Conservation (phyloP, 2,113 vertebrate genomes). For the Salvelinus fontinalis region DNA sequence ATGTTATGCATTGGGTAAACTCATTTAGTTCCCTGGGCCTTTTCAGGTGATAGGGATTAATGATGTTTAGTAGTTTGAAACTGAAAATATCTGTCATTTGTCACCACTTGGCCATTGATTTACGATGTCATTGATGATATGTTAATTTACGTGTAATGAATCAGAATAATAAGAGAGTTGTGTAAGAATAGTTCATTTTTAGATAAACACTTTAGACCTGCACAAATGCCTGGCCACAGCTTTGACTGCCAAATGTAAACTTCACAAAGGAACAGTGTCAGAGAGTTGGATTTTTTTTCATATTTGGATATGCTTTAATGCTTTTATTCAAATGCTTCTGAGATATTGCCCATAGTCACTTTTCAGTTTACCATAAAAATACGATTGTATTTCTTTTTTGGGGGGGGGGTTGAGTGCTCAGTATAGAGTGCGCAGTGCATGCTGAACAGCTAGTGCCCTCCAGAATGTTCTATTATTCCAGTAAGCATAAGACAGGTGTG, state of each 20-base stretch:
- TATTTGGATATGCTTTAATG: slow-evolving; percentile 75
- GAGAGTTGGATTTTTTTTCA: slow-evolving; percentile 40
- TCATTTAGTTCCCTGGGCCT: slow-evolving; percentile 74
- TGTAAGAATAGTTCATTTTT: slow-evolving; percentile 57
- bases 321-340: slow-evolving; percentile 78
- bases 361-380: slow-evolving; percentile 70
- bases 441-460: slow-evolving; percentile 35
- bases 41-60: slow-evolving; percentile 79
- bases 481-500: slow-evolving; percentile 14
- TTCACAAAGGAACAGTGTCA: slow-evolving; percentile 48
- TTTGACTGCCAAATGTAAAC: slow-evolving; percentile 86
- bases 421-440: slow-evolving; percentile 45
- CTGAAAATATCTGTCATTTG: slow-evolving; percentile 77
- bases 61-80: slow-evolving; percentile 78
- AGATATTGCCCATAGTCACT: slow-evolving; percentile 56
- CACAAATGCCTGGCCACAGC: slow-evolving; percentile 61
- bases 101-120: slow-evolving; percentile 73
- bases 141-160: slow-evolving; percentile 77
- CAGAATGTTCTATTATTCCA: slow-evolving; percentile 20
- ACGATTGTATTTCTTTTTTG: slow-evolving; percentile 46
- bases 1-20: slow-evolving; percentile 74
- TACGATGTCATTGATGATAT: slow-evolving; percentile 65
- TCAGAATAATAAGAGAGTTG: slow-evolving; percentile 60
- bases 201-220: slow-evolving; percentile 58
- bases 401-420: slow-evolving; percentile 43